Percentiles rank a stretch among this genome's conserved stretches.
Evolutionary conservation across 1,140 invertebrate species (phyloP).

Genomic region (Pseudomyrmex flavicornis): DNA sequence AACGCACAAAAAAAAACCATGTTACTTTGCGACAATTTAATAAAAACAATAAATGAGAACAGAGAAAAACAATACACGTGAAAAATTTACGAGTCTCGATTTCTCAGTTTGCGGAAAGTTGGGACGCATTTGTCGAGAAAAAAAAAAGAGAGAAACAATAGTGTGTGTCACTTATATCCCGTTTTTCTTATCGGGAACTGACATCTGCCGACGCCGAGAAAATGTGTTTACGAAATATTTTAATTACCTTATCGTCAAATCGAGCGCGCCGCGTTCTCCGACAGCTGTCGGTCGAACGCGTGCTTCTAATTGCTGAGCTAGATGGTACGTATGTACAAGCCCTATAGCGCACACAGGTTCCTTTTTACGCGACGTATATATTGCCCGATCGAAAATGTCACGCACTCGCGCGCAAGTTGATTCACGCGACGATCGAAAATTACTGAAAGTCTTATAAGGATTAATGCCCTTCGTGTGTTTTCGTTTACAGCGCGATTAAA

Average conservation of each 20-base stretch:
- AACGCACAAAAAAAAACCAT: background rate
- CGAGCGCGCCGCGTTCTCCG: slow-evolving; percentile 55
- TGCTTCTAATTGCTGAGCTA: slow-evolving; percentile 82
- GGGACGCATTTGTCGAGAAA: no score
- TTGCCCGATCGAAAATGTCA: slow-evolving; percentile 34
- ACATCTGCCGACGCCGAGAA: slow-evolving; percentile 78
- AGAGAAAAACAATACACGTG: background rate
- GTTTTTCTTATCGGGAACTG: slow-evolving; percentile 72
- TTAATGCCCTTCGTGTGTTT: background rate
- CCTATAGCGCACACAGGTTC: background rate
- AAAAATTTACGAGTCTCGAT: background rate
- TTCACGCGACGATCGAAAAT: slow-evolving; percentile 4
- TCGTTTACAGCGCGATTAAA: background rate
- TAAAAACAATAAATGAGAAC: slow-evolving; percentile 6
- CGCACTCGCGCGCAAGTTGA: background rate
- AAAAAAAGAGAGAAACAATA: background rate
- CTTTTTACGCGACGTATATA: background rate
- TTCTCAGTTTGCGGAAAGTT: background rate
- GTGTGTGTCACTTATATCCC: background rate
- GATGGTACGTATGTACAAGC: background rate
- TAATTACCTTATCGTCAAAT: slow-evolving; percentile 85
- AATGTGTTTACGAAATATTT: slow-evolving; percentile 83
- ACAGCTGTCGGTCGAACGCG: slow-evolving; percentile 82
- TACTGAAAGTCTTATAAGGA: background rate
- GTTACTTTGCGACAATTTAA: slow-evolving; percentile 31